Conservation (phyloP, 1,140 invertebrate genomes). For the Octopus bimaculoides region DNA sequence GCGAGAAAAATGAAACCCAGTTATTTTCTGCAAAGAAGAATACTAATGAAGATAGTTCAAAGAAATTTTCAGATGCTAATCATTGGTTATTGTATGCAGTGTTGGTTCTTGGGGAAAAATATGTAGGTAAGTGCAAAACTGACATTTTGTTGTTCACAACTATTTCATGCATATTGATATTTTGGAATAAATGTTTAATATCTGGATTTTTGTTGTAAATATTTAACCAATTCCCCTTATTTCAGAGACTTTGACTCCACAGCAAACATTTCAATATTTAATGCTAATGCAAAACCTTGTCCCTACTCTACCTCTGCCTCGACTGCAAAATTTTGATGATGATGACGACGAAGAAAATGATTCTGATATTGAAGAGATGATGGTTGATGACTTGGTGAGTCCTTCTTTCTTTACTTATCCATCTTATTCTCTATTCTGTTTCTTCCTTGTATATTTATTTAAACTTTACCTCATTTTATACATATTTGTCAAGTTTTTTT, state of each 20-base stretch:
- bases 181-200: too few relatives aligned
- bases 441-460: too few relatives aligned
- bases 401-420: too few relatives aligned
- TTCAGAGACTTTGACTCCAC: constrained; percentile 21
- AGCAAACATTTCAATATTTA: constrained; percentile 21
- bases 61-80: constrained; percentile 23
- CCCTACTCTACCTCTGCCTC: constrained; percentile 24
- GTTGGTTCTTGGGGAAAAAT: constrained; percentile 45
- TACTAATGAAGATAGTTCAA: neutral
- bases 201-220: too few relatives aligned
- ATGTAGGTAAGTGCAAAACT: constrained; percentile 32
- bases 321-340: constrained; percentile 3
- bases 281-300: constrained; percentile 30
- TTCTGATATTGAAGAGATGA: constrained; percentile 41
- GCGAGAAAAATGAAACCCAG: constrained; percentile 17
- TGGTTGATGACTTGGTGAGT: constrained; percentile 22
- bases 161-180: too few relatives aligned
- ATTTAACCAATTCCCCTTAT: neutral
- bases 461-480: too few relatives aligned
- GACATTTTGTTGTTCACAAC: neutral
- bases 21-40: neutral
- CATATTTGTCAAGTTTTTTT: too few relatives aligned
- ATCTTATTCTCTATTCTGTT: too few relatives aligned
- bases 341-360: constrained; percentile 26
- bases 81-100: constrained; percentile 52